Evolutionary conservation across 2,797 vertebrate species (phyloP).

Genomic region (Basileuterus tristriatus): DNA sequence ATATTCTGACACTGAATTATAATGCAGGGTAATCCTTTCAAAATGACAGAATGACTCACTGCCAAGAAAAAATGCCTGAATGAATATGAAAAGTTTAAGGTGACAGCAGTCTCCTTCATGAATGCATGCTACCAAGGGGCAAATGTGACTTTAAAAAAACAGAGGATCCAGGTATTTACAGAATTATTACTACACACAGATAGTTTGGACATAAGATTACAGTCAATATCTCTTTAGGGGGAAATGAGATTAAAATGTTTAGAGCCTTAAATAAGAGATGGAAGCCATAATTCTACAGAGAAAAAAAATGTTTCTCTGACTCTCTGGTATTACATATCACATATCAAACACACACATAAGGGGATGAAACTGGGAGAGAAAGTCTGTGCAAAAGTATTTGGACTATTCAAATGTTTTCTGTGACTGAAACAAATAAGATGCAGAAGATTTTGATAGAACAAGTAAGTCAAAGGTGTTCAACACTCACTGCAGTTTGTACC

Average conservation of each 20-base stretch:
- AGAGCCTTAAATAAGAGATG: background rate
- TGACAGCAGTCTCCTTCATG: background rate
- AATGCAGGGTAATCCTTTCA: constrained; percentile 26
- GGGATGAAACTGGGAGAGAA: background rate
- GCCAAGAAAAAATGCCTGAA: background rate
- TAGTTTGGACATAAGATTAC: background rate
- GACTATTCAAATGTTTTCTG: background rate
- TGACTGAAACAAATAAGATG: background rate
- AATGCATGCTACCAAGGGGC: background rate
- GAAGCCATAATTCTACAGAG: background rate
- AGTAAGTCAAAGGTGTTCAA: background rate
- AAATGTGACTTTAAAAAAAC: background rate
- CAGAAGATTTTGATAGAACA: background rate
- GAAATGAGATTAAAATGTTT: background rate
- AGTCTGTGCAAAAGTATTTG: background rate
- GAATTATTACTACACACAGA: background rate
- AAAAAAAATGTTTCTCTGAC: background rate
- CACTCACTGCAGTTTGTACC: background rate
- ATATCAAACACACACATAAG: background rate
- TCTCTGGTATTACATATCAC: background rate
- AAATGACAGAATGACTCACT: background rate
- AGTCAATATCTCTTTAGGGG: background rate
- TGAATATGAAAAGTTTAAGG: background rate
- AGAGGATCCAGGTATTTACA: background rate
- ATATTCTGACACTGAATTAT: constrained; percentile 4